Evolutionary conservation across 2,888 invertebrate genomes (phyloP), one percentile per base, ranked within the genome.

Genomic region (Philereme vetulata): DNA sequence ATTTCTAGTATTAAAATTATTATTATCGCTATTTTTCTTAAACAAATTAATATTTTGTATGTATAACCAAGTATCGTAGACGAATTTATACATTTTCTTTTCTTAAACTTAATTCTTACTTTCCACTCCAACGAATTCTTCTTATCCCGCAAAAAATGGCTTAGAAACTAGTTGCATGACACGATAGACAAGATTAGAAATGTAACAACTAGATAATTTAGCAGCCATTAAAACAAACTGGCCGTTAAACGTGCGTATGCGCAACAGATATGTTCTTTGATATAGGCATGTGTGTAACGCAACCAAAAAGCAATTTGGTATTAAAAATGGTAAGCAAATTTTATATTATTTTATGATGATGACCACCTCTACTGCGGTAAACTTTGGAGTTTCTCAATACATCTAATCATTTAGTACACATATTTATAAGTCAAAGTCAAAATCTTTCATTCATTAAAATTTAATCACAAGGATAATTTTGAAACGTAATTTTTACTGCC

Each of bases 101-200:
- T 48, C 45, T 50, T 50, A 33, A 42, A 32, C 49, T 46, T 10
- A 35, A 35, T 46, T 42, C 34, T 32, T 45, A 48, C 56, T 60
- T 51, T 56, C 56, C 45, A 56, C 52, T 38, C 7, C 11, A 53
- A 36, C 21, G 48, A 56, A 32, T 45, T 52, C 56, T 60, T 60
- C 55, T 11, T 50, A 11, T 11, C 3, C 4, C 34, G 38, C 8
- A 49, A 58, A 54, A 40, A 52, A 49, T 8, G 8, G 45, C 40
- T 51, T 7, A 50, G 40, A 53, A 54, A 59, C 51, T 44, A 21
- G 45, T 47, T 51, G 48, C 48, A 51, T 40, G 36, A 49, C 45
- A 53, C 46, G 44, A 50, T 38, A 4, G 44, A 42, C 34, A 7
- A 58, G 43, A 48, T 35, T 60, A 55, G 47, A 45, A 59, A 54